Evolutionary conservation across 2,888 invertebrate genomes (phyloP).

Genomic region (Lathronympha strigana): DNA sequence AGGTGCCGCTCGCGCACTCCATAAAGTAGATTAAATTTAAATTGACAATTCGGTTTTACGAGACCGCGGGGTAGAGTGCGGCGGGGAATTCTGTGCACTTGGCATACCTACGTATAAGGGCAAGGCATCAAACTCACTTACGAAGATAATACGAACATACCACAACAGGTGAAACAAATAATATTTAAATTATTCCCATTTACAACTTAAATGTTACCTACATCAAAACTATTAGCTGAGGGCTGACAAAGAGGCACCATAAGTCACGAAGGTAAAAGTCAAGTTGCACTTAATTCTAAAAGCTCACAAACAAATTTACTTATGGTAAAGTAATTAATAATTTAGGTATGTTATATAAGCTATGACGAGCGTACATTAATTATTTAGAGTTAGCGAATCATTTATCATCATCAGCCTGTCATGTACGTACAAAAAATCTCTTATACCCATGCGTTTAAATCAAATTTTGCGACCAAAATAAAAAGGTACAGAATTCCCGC

Average conservation of each 20-base stretch:
- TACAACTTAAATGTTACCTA: too few relatives aligned
- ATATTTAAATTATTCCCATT: too few relatives aligned
- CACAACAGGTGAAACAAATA: too few relatives aligned
- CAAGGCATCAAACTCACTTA: not conserved
- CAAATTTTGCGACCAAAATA: not conserved
- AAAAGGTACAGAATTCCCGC: conserved; percentile 42
- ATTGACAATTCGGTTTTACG: conserved; percentile 80
- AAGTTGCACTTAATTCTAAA: too few relatives aligned
- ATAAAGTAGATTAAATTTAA: conserved; percentile 81
- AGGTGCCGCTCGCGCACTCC: conserved; percentile 59
- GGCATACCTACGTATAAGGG: not conserved
- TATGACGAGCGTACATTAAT: too few relatives aligned
- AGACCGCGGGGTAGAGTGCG: conserved; percentile 49
- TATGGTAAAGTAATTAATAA: too few relatives aligned
- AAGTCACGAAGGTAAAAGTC: too few relatives aligned
- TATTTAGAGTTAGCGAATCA: not conserved
- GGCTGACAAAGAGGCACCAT: too few relatives aligned
- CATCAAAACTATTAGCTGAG: too few relatives aligned
- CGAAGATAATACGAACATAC: not conserved
- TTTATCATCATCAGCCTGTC: not conserved
- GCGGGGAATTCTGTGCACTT: conserved; percentile 37
- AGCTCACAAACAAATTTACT: too few relatives aligned
- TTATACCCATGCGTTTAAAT: not conserved
- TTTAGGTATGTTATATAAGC: too few relatives aligned
- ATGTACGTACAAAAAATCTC: not conserved